Base-by-base conservation (phyloP, 1,140 invertebrate genomes). In the Brachionus koreanus region DNA sequence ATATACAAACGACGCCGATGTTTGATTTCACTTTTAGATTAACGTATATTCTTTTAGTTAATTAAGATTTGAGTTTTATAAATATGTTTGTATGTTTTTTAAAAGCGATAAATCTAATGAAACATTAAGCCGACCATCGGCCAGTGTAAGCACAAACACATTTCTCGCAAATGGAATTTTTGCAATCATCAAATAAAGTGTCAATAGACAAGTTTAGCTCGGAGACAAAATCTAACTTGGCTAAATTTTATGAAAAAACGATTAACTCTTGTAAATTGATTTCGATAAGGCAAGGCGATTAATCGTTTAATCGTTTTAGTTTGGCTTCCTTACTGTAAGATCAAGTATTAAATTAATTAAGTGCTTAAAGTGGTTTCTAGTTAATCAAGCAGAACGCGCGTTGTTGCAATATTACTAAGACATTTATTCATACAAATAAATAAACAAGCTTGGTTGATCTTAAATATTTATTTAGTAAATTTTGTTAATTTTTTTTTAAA, bases 181-280 rank as follows among this genome's bases (percentile, higher is more conserved):
- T 35, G 29, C 23, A 35, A 63, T 33, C 63, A n/a, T 65, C 25
- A 65, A 65, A 65, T 65, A 65, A 65, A 69, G 33, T 69, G 33
- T 69, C 33, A 69, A 69, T 1, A 69, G 16, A 39, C n/a, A 42
- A 69, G 35, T 4, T 19, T 69, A 69, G 65, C 65, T 69, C 37
- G 33, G 35, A 69, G 65, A 42, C 29, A 69, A 37, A 69, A 37
- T 69, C 35, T 6, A 19, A 37, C 65, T 69, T 39, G 49, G 49
- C 19, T 57, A 57, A 57, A 23, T 13, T 57, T 16, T 16, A 37
- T 10, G 0, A 39, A 69, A 65, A 65, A 65, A 65, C 63, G 63
- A 65, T 65, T 65, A 65, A 37, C 16, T 69, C 33, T 69, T 69
- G 65, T 69, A 69, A 69, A 69, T 69, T 69, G 65, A 69, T 69